phyloP scores from a whole-genome alignment of 2,888 invertebrate species.

The Gastrophysa polygoni region DNA sequence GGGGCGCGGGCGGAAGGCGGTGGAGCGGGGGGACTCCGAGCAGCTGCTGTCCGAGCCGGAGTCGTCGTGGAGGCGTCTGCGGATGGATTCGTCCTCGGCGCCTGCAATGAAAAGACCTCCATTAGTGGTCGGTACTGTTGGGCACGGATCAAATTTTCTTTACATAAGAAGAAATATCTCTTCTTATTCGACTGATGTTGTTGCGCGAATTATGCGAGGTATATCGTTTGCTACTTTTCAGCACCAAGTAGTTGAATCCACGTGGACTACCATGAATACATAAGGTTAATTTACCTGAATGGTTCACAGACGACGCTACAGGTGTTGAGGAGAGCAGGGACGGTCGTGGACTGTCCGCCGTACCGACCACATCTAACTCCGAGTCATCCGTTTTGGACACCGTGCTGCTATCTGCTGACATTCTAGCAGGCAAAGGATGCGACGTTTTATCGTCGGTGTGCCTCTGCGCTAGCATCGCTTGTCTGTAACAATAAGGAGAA shows the following conservation, averaged over 20 bases:
- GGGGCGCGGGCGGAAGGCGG: constrained; percentile 55
- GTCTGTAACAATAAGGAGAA: constrained; percentile 66
- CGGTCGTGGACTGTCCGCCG: constrained; percentile 80
- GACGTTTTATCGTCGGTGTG: constrained; percentile 65
- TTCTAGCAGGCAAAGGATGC: constrained; percentile 56
- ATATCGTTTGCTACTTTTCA: too few relatives aligned
- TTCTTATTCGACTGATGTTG: too few relatives aligned
- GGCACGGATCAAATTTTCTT: too few relatives aligned
- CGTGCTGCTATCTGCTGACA: constrained; percentile 59
- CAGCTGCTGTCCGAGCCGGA: constrained; percentile 76
- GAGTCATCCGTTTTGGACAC: constrained; percentile 79
- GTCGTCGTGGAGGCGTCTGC: constrained; percentile 68
- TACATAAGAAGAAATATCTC: too few relatives aligned
- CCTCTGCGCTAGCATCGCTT: constrained; percentile 68
- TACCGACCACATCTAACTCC: constrained; percentile 88
- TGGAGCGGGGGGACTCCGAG: constrained; percentile 65
- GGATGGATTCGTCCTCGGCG: constrained; percentile 56
- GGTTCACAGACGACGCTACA: constrained; percentile 48
- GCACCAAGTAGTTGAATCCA: too few relatives aligned
- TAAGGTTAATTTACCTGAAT: constrained; percentile 51
- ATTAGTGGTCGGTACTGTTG: too few relatives aligned
- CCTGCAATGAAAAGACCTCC: constrained; percentile 30
- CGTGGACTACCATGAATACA: too few relatives aligned
- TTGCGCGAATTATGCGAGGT: too few relatives aligned
- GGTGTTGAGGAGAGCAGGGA: constrained; percentile 59